Percentiles rank a stretch among this genome's conserved stretches.
These are phyloP conservation scores for Dione juno DNA, from an alignment of 2,888 invertebrate genomes.

Conservation along the genomic window DNA sequence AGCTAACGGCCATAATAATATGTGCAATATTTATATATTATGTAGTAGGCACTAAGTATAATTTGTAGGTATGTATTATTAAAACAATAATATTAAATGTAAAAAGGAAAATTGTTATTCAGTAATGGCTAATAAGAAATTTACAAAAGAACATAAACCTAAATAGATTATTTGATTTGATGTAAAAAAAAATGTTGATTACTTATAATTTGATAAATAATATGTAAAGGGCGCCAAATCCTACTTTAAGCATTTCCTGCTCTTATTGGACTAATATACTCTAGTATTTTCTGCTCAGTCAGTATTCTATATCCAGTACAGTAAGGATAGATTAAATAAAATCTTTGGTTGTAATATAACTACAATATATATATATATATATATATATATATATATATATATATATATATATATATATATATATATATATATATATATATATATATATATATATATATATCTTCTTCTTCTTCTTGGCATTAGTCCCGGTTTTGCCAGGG, in stretches of 20 bases:
- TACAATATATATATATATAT: too few species aligned
- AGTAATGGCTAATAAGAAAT: neutral
- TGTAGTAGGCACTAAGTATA: constrained; percentile 19
- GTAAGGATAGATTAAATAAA: neutral
- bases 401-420: too few species aligned
- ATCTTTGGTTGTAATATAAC: too few species aligned
- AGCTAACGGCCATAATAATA: constrained; percentile 35
- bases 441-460: too few species aligned
- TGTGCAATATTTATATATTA: constrained; percentile 38
- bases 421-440: too few species aligned
- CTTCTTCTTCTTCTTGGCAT: too few species aligned
- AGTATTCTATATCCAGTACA: neutral
- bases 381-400: too few species aligned
- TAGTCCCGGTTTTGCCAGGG: too few species aligned
- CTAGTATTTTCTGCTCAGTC: neutral
- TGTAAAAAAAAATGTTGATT: neutral
- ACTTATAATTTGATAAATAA: too few species aligned
- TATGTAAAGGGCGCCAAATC: neutral
- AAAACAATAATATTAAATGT: neutral
- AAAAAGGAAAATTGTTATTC: neutral
- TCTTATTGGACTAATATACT: neutral
- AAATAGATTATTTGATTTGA: neutral
- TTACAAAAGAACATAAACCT: neutral
- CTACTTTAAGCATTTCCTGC: neutral
- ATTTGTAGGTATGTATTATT: constrained; percentile 13